Percentiles rank a stretch among this genome's conserved stretches.
phyloP scores from a whole-genome alignment of 1,140 invertebrate genomes.

The Drosophila carrolli region DNA sequence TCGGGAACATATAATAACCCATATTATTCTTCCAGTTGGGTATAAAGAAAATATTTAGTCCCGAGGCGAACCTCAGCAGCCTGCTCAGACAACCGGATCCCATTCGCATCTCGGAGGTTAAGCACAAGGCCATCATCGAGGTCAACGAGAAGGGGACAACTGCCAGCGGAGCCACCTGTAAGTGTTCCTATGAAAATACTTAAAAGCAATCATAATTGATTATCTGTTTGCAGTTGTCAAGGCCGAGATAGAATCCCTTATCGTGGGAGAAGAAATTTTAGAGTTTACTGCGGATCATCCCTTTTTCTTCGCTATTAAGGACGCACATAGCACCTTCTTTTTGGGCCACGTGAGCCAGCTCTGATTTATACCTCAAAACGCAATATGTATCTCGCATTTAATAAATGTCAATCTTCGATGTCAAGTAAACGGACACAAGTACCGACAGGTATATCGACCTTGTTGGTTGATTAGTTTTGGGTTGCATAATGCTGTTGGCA shows the following conservation, averaged over 20 bases:
- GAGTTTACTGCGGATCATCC: conserved; percentile 67
- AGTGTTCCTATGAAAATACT: background rate
- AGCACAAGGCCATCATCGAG: conserved; percentile 86
- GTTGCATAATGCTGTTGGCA: conserved; percentile 31
- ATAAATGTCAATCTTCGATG: conserved; percentile 46
- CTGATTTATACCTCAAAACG: conserved; percentile 2
- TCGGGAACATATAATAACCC: no score
- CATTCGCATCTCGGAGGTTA: conserved; percentile 85
- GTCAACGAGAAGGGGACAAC: conserved; percentile 87
- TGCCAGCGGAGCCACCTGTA: conserved; percentile 85
- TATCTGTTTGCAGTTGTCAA: conserved; percentile 20
- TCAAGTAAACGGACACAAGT: conserved; percentile 24
- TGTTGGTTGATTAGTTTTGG: conserved; percentile 43
- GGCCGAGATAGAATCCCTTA: conserved; percentile 11
- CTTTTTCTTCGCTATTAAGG: conserved; percentile 56
- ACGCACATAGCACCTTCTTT: conserved; percentile 40
- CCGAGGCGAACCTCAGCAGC: conserved; percentile 86
- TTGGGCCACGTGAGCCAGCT: conserved; percentile 50
- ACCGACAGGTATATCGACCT: conserved; percentile 12
- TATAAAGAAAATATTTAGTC: conserved; percentile 86
- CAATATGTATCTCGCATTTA: conserved; percentile 12
- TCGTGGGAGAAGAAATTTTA: conserved; percentile 15
- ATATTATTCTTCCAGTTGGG: conserved; percentile 85
- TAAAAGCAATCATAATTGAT: background rate
- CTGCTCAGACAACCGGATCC: conserved; percentile 85